Conservation (phyloP, 2,113 vertebrate genomes). For the Larimichthys crocea region DNA sequence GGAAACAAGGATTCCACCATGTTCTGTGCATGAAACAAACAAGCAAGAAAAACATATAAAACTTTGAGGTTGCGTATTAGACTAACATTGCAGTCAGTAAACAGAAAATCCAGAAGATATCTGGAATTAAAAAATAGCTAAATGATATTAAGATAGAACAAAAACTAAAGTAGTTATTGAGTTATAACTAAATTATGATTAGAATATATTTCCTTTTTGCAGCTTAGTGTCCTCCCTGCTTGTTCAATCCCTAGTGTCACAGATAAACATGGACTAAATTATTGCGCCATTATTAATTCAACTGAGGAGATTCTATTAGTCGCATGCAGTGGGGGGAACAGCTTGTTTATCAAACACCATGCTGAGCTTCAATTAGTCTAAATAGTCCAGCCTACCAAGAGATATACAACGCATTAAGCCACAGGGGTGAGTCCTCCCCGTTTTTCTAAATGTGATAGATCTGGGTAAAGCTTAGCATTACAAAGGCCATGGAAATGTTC, state of each 20-base stretch:
- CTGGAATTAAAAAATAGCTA: not conserved
- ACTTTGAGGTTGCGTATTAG: not conserved
- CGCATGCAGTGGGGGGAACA: conserved; percentile 47
- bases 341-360: conserved; percentile 70
- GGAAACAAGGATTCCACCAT: not conserved
- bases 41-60: not conserved
- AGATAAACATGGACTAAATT: conserved; percentile 58
- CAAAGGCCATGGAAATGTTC: conserved; percentile 32
- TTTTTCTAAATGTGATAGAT: conserved; percentile 45
- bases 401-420: conserved; percentile 52
- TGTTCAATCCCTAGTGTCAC: conserved; percentile 39
- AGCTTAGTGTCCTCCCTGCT: not conserved
- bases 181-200: conserved; percentile 3
- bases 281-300: conserved; percentile 54
- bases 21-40: not conserved
- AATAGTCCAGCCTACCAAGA: conserved; percentile 58
- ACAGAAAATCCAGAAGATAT: not conserved
- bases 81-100: not conserved
- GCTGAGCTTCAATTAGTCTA: conserved; percentile 75
- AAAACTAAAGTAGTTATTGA: not conserved
- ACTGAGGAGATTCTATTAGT: conserved; percentile 67
- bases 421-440: conserved; percentile 36
- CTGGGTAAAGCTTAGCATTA: conserved; percentile 41
- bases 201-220: not conserved
- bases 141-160: not conserved